Percentiles rank a stretch among this genome's conserved stretches.
These are phyloP conservation scores for Oryzias dopingdopingensis DNA, from an alignment of 2,797 vertebrate genomes.

Conservation along the genomic window DNA sequence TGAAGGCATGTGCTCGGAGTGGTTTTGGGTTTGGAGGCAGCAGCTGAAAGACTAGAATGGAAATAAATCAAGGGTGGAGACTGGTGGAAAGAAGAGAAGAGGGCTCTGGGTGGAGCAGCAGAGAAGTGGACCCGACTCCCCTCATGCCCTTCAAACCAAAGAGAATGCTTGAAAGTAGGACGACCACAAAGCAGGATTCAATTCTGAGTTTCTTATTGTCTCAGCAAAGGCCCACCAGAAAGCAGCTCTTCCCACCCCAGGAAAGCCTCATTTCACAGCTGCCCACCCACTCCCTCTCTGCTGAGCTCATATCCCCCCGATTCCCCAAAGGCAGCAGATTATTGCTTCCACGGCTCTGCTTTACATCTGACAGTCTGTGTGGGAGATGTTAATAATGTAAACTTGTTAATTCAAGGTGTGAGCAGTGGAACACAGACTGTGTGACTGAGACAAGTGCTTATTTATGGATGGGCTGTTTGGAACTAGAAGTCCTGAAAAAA, in stretches of 20 bases:
- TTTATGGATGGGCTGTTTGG: conserved; percentile 10
- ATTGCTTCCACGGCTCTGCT: conserved; percentile 19
- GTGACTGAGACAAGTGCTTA: background rate
- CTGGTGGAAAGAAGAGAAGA: too few relatives aligned
- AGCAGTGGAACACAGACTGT: conserved; percentile 17
- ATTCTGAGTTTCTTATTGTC: conserved; percentile 34
- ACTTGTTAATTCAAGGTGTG: conserved; percentile 24
- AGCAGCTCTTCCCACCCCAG: conserved; percentile 6
- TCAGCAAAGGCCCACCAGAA: conserved; percentile 35
- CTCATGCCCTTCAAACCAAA: background rate
- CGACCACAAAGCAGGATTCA: conserved; percentile 30
- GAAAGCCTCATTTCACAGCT: conserved; percentile 45
- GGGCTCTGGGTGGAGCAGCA: too few relatives aligned
- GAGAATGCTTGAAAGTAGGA: conserved; percentile 1
- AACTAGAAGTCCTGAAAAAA: background rate
- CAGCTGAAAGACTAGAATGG: background rate
- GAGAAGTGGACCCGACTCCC: too few relatives aligned
- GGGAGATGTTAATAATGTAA: conserved; percentile 13
- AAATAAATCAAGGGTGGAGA: background rate
- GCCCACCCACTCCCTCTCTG: conserved; percentile 19
- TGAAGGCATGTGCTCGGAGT: background rate
- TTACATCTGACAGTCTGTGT: conserved; percentile 1
- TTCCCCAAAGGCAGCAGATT: conserved; percentile 22
- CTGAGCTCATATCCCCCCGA: conserved; percentile 12
- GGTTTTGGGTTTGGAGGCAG: background rate